Conservation (phyloP, 2,888 invertebrate species). For the Tinea semifulvella region DNA sequence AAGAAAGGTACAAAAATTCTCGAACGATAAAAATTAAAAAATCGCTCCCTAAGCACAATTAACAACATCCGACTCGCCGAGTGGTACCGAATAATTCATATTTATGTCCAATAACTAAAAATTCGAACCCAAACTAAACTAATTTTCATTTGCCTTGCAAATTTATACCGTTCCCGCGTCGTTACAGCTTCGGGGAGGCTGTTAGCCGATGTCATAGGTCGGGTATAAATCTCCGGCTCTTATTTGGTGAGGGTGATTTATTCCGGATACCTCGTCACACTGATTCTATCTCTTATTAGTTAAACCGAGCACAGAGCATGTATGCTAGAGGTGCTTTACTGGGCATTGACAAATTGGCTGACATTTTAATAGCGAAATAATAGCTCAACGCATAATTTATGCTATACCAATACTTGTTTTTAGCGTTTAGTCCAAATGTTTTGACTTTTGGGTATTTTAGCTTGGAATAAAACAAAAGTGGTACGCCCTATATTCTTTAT, state of each 20-base stretch:
- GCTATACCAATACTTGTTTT: no score
- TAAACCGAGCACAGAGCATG: not conserved
- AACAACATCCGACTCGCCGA: not conserved
- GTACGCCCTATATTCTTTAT: no score
- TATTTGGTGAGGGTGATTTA: slow-evolving; percentile 7
- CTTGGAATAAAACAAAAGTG: no score
- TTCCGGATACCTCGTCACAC: slow-evolving; percentile 9
- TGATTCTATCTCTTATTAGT: slow-evolving; percentile 10
- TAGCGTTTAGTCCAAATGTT: no score
- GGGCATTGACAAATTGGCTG: slow-evolving; percentile 1
- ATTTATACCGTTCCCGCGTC: not conserved
- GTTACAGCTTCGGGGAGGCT: not conserved
- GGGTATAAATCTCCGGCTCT: slow-evolving; percentile 9
- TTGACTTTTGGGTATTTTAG: no score
- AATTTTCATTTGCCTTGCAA: slow-evolving; percentile 5
- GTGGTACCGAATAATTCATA: not conserved
- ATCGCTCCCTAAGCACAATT: not conserved
- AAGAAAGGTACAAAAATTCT: no score
- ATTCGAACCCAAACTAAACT: slow-evolving; percentile 2
- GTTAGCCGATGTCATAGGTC: slow-evolving; percentile 12
- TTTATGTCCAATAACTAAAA: slow-evolving; percentile 7
- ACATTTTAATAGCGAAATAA: not conserved
- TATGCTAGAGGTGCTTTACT: not conserved
- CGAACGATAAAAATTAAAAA: not conserved
- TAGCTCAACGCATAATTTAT: no score